Conservation (phyloP, 2,888 invertebrate species). For the Drosophila meridionalis region DNA sequence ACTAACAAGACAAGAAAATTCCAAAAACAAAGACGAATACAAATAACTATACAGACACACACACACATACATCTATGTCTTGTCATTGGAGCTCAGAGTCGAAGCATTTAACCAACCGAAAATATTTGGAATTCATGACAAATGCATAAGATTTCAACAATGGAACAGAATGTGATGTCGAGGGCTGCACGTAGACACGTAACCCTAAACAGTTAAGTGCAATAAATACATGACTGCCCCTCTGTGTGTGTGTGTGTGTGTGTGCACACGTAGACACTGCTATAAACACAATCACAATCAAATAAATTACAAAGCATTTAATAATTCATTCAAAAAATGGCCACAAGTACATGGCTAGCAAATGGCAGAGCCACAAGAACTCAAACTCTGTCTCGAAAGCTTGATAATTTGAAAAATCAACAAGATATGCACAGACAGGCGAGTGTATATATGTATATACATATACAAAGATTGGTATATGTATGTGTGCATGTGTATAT, state of each 20-base stretch:
- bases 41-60: constrained; percentile 16
- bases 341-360: constrained; percentile 64
- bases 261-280: constrained; percentile 27
- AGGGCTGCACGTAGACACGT: constrained; percentile 36
- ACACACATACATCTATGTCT: constrained; percentile 25
- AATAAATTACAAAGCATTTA: constrained; percentile 81
- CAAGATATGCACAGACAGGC: constrained; percentile 52
- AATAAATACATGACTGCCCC: constrained; percentile 65
- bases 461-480: not conserved
- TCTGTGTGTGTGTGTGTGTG: not conserved
- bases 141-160: constrained; percentile 80
- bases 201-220: constrained; percentile 77
- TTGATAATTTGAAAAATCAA: constrained; percentile 80
- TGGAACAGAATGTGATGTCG: constrained; percentile 25
- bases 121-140: constrained; percentile 79
- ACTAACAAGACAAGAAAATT: constrained; percentile 31
- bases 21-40: constrained; percentile 17
- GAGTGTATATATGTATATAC: not conserved
- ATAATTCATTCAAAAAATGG: constrained; percentile 79
- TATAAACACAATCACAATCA: constrained; percentile 76
- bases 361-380: constrained; percentile 38
- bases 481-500: constrained; percentile 42
- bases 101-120: constrained; percentile 64
- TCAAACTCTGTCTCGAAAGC: constrained; percentile 44
- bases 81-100: constrained; percentile 50